Evolutionary conservation across 2,113 vertebrate species (phyloP), one percentile per base, ranked within the genome.

Genomic region (Cheilinus undulatus): DNA sequence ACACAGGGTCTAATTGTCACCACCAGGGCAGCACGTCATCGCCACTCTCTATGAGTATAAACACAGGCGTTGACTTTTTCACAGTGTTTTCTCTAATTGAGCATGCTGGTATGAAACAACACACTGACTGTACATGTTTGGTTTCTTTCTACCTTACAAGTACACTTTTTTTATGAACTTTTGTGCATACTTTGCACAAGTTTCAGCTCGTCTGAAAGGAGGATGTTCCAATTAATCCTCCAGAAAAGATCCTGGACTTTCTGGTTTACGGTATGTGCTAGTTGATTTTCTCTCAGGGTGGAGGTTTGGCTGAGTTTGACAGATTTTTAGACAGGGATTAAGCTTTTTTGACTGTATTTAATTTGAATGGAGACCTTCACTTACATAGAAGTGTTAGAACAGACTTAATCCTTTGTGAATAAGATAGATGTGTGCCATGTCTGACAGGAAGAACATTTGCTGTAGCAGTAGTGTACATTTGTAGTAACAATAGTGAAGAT

Each of bases 81-180:
- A 79, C 72, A 70, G 69, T 85, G 56, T 77, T 79, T 72, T 73
- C 48, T 80, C 26, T 64, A 67, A 69, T 64, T 50, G 54, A 71
- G 63, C 79, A 80, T 89, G 80, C 80, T 82, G 79, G 71, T 80
- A 84, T 63, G 49, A 84, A 78, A 76, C 62, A 76, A 80, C 52
- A 67, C 66, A 80, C 52, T 68, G 4, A 62, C 68, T 87, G 43
- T 72, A 80, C 64, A 80, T 61, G 26, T 73, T 43, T 76, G 22
- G 26, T 52, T 65, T 80, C 3, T 65, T n/a, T 17, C 11, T 19
- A 24, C 28, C 28, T 14, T 52, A 46, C 72, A 15, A 50, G 43
- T 58, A 22, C 7, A 42, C 23, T 27, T 65, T 42, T 42, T 42
- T 17, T 4, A 15, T 6, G 40, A 42, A 42, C 40, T 42, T 42